Base-by-base conservation (phyloP, 2,113 vertebrate species). In the Antechinus flavipes region DNA sequence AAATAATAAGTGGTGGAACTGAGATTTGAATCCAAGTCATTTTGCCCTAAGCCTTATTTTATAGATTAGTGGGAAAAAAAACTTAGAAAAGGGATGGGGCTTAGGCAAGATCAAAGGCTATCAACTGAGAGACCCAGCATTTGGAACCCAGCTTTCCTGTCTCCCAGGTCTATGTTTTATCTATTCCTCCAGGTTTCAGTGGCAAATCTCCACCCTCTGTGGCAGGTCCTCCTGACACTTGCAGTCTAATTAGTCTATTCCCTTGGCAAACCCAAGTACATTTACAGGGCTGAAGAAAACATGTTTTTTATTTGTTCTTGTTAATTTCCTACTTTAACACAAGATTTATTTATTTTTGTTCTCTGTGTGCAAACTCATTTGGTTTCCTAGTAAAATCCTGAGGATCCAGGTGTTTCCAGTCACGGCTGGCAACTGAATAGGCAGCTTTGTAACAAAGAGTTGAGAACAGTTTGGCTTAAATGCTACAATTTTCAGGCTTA, bases 351-450 rank as follows among this genome's bases (percentile, higher is more conserved):
- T 56, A 61, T 42, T 90, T 93, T n/a, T 47, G 14, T 23, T 95
- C 90, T 92, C 91, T 19, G 8, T 7, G 26, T 30, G 91, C 54
- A 91, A 91, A 54, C 0, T 0, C 42, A 26, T 91, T 42, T 47
- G 27, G 92, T 55, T 92, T 58, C 50, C 1, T n/a, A 53, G 90
- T 89, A n/a, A 68, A 50, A 50, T 35, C 0, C 0, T 27, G 22
- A 89, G 46, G 35, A 23, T 30, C 56, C 68, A 61, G 91, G 95
- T 91, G 90, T 95, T n/a, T 55, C 22, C 14, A 2, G 76, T 19
- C 54, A 8, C 5, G 0, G 0, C 22, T 0, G 0, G 55, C 11
- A 10, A 11, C 11, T 91, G 35, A 4, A 30, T 25, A 54, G 16
- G 42, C 0, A 46, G 26, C 30, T 0, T 1, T 0, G 2, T 5